Conservation (phyloP, 2,888 invertebrate species). For the Drosophila kanekoi region DNA sequence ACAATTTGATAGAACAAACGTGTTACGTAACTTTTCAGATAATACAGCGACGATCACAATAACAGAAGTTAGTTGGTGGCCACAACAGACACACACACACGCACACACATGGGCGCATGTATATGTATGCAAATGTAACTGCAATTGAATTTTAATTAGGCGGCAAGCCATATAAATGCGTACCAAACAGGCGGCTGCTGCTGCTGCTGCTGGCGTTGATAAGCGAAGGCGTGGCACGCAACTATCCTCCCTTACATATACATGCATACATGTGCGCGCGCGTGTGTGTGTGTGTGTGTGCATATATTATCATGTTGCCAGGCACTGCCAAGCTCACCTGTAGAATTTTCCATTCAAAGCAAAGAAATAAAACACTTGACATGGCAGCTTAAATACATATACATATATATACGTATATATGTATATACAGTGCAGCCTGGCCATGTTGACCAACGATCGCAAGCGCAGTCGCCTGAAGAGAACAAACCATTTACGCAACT, state of each 20-base stretch:
- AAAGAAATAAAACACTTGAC: constrained; percentile 34
- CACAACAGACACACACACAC: background rate
- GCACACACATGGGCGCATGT: background rate
- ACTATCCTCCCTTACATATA: constrained; percentile 17
- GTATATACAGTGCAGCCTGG: constrained; percentile 18
- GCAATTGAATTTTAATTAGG: constrained; percentile 31
- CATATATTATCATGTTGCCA: constrained; percentile 50
- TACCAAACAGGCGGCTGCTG: constrained; percentile 25
- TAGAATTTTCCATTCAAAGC: constrained; percentile 15
- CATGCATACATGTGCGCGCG: background rate
- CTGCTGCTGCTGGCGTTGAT: constrained; percentile 42
- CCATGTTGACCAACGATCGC: background rate
- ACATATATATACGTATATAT: background rate
- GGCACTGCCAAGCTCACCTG: constrained; percentile 41
- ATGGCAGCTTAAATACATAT: constrained; percentile 5
- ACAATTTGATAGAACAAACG: constrained; percentile 23
- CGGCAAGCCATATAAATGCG: constrained; percentile 38
- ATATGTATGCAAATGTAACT: background rate
- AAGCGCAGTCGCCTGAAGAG: background rate
- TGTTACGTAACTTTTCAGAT: constrained; percentile 56
- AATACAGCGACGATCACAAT: constrained; percentile 44
- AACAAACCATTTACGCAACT: background rate
- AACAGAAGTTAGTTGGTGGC: constrained; percentile 17
- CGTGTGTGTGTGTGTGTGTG: background rate
- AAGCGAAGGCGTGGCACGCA: constrained; percentile 61